Percentiles rank a stretch among this genome's conserved stretches.
These are phyloP conservation scores for Cordylochernes scorpioides DNA, from an alignment of 2,888 invertebrate species.

Conservation along the genomic window DNA sequence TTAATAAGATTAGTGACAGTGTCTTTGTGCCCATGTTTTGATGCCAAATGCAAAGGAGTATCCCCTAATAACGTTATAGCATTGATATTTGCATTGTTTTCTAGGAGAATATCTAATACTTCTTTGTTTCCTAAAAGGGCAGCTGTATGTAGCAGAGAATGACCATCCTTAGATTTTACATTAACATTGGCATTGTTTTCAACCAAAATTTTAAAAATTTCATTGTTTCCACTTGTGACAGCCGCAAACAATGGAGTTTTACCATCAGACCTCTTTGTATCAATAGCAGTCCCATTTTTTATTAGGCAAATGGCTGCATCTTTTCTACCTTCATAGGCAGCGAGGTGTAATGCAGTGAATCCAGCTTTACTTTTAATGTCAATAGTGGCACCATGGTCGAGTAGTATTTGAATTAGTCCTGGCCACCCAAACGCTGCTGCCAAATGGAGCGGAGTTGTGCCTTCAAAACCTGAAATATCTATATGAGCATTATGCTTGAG, in stretches of 20 bases:
- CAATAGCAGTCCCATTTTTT: not conserved
- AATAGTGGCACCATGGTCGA: slow-evolving; percentile 67
- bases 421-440: slow-evolving; percentile 1
- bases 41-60: not conserved
- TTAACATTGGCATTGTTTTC: not conserved
- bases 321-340: slow-evolving; percentile 41
- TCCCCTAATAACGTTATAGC: no score
- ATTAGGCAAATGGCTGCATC: slow-evolving; percentile 6
- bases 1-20: not conserved
- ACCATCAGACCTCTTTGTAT: not conserved
- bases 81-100: slow-evolving; percentile 68
- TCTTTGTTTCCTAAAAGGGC: slow-evolving; percentile 1
- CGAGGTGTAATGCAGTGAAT: slow-evolving; percentile 66
- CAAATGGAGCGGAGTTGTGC: slow-evolving; percentile 1
- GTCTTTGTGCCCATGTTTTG: not conserved
- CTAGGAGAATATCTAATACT: slow-evolving; percentile 28
- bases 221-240: no score
- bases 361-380: slow-evolving; percentile 55
- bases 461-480: not conserved
- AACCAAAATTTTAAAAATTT: no score
- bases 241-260: not conserved
- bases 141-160: slow-evolving; percentile 2
- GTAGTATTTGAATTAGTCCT: slow-evolving; percentile 38
- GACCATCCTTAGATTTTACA: not conserved
- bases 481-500: not conserved